phyloP scores from a whole-genome alignment of 2,797 vertebrate genomes.

The Bovichtus diacanthus region DNA sequence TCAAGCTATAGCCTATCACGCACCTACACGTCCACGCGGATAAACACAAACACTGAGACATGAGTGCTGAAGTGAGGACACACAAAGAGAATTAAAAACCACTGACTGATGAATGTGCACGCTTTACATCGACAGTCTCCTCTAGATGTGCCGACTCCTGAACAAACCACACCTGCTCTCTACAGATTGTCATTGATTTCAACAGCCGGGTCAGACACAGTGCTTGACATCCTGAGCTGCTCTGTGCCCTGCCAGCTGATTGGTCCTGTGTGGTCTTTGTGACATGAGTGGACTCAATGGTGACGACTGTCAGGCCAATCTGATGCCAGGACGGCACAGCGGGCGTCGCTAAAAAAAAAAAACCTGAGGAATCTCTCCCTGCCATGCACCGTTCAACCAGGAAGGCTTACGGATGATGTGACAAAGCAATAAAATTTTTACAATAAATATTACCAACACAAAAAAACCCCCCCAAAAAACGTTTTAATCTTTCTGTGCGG shows the following conservation, averaged over 20 bases:
- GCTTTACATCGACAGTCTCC: slow-evolving; percentile 17
- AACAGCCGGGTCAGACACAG: slow-evolving; percentile 55
- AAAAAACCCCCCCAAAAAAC: too few species aligned
- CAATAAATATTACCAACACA: too few species aligned
- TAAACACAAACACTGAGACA: background rate
- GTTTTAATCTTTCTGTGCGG: too few species aligned
- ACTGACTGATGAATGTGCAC: background rate
- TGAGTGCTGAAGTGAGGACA: background rate
- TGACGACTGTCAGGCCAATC: background rate
- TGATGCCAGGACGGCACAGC: slow-evolving; percentile 22
- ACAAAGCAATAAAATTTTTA: too few species aligned
- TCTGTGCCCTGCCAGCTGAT: slow-evolving; percentile 27
- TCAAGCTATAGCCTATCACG: background rate
- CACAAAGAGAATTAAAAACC: background rate
- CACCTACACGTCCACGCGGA: background rate
- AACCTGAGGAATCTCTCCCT: slow-evolving; percentile 35
- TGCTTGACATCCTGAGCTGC: slow-evolving; percentile 42
- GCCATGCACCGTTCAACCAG: slow-evolving; percentile 21
- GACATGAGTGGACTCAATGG: slow-evolving; percentile 10
- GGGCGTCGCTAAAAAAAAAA: background rate
- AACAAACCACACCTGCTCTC: slow-evolving; percentile 47
- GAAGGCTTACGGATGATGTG: too few species aligned
- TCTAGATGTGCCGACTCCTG: slow-evolving; percentile 25
- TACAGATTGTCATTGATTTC: slow-evolving; percentile 51
- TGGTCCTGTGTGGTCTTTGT: slow-evolving; percentile 6